Base-by-base conservation (phyloP, 2,797 vertebrate genomes). In the Helarctos malayanus region DNA sequence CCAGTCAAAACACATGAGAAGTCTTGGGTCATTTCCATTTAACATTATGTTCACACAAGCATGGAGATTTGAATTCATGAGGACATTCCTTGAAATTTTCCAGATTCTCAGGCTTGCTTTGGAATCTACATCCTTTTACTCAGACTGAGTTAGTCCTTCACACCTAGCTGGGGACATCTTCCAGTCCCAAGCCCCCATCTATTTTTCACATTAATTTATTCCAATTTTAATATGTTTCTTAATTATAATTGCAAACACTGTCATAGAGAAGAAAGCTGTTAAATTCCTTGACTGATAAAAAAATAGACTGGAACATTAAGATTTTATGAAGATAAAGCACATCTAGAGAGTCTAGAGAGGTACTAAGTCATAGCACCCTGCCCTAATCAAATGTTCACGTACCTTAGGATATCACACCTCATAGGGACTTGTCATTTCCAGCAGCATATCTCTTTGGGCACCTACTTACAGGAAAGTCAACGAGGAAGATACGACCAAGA, bases 151-250 rank as follows among this genome's bases (percentile, higher is more conserved):
- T 95, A 93, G 92, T 97, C 83, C 92, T 96, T 96, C 54, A 89
- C 78, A 96, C 86, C 85, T 94, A 78, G 41, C 89, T 92, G 59
- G 83, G 71, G 86, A 95, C 96, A 97, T 94, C 87, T 89, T 93
- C 89, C 95, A 88, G 54, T 93, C 92, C 79, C 91, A 93, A 93
- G 75, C 57, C 82, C 81, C 71, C 45, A 88, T 97, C 75, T 80
- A 78, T 89, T 98, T 97, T 97, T 96, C 94, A 96, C 63, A 96
- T 97, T 97, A 97, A 97, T 96, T 98, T 94, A 96, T 71, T 97
- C 82, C 73, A 96, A 83, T 96, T 97, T 97, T 98, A 97, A 96
- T 97, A 97, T 45, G 80, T 97, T 97, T 97, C 93, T 97, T 97
- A 96, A 97, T 97, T 98, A 98, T 96, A 97, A 97, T 97, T 97